A percentile compares a stretch with the other conserved stretches of the same genome.
Conservation (phyloP, 2,888 invertebrate species). For the Brachynemurus nebulosus region DNA sequence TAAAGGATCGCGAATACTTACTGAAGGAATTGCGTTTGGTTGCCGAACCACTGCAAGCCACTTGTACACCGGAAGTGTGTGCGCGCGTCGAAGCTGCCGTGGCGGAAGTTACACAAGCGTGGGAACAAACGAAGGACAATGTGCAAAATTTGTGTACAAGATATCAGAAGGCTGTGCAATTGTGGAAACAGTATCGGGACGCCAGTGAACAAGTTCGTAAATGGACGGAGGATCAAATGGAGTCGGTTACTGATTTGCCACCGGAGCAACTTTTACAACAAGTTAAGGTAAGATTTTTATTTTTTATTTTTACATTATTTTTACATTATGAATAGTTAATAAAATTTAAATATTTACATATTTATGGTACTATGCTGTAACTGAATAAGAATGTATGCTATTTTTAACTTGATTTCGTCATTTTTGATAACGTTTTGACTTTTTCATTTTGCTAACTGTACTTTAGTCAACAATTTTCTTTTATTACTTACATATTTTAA, state of each 20-base stretch:
- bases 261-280: constrained; percentile 57
- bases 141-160: constrained; percentile 59
- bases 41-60: constrained; percentile 56
- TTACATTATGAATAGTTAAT: not conserved
- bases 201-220: constrained; percentile 61
- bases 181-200: constrained; percentile 70
- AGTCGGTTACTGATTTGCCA: constrained; percentile 51
- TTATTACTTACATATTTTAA: too few species aligned
- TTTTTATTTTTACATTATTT: constrained; percentile 10
- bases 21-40: constrained; percentile 55
- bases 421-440: too few species aligned
- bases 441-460: too few species aligned
- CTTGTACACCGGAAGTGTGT: constrained; percentile 55
- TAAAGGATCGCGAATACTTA: constrained; percentile 58
- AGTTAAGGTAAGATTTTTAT: constrained; percentile 47
- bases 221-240: constrained; percentile 65
- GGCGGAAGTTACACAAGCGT: constrained; percentile 63
- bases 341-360: not conserved
- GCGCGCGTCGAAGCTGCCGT: constrained; percentile 61
- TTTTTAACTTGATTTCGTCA: too few species aligned
- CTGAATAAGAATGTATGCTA: too few species aligned
- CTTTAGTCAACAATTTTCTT: too few species aligned
- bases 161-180: constrained; percentile 67
- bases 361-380: too few species aligned
- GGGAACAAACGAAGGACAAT: constrained; percentile 66